Percentiles rank a stretch among this genome's conserved stretches.
Evolutionary conservation across 2,888 invertebrate species (phyloP).

Genomic region (Pterostichus madidus): DNA sequence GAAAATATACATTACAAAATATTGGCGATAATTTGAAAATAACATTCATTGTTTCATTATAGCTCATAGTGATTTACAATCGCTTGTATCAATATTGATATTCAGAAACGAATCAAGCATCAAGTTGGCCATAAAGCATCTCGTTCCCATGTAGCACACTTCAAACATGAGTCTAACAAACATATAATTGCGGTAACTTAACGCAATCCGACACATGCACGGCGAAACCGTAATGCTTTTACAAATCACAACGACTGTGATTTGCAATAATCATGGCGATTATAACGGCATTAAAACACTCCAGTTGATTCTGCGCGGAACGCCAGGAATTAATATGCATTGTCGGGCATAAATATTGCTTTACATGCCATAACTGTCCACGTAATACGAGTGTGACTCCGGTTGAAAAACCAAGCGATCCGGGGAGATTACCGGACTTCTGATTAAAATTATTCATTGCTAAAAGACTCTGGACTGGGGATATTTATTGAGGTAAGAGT

Average conservation of each 20-base stretch:
- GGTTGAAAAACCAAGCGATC: constrained; percentile 5
- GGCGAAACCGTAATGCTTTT: constrained; percentile 50
- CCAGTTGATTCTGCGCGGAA: neutral
- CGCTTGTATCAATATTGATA: no score
- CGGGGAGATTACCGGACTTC: constrained; percentile 31
- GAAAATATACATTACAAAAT: no score
- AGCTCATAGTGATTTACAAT: no score
- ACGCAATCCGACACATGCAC: constrained; percentile 33
- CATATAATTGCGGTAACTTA: neutral
- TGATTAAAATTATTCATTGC: constrained; percentile 55
- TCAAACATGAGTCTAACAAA: no score
- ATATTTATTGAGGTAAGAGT: constrained; percentile 27
- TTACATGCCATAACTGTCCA: constrained; percentile 52
- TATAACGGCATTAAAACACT: constrained; percentile 62
- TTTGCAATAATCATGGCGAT: constrained; percentile 65
- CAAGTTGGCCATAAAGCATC: no score
- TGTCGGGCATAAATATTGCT: constrained; percentile 53
- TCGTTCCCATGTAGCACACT: no score
- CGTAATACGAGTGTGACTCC: neutral
- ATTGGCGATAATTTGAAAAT: no score
- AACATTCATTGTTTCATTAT: no score
- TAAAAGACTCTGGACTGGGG: neutral
- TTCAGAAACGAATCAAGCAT: no score
- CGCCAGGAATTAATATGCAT: constrained; percentile 55
- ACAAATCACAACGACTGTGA: constrained; percentile 61